Base-by-base conservation (phyloP, 2,888 invertebrate species). In the Rhorus exstirpatorius region DNA sequence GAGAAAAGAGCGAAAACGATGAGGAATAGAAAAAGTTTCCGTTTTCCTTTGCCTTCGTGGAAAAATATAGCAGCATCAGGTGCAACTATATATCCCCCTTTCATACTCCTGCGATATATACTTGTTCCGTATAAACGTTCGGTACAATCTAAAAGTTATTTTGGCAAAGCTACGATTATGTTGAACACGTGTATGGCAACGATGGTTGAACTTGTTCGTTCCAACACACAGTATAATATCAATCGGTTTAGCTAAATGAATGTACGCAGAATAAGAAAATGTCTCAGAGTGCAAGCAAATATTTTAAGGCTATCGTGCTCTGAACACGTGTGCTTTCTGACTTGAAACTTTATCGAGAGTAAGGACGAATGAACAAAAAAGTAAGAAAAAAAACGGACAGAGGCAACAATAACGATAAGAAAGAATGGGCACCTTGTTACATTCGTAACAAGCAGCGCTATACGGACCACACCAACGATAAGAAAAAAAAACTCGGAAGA, bases 21-120 rank as follows among this genome's bases (percentile, higher is more conserved):
- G 35, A 67, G 17, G 46, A 38, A 61, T 60, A 41, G 44, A 68
- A 79, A 51, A 72, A 79, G 38, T 61, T 68, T 65, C 61, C 24
- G 31, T 53, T 53, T 58, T 26, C 51, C 26, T 26, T 44, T 14
- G 17, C 53, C 35, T 7, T 14, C 17, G 19, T 31, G 17, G 17
- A 53, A 26, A 53, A 31, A n/a, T n/a, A n/a, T n/a, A n/a, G n/a
- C 61, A 14, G 44, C 65, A 61, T 14, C 71, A 49, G 65, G 19
- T 53, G 49, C 26, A 71, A 46, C 46, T n/a, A n/a, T n/a, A n/a
- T n/a, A n/a, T n/a, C n/a, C n/a, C n/a, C n/a, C n/a, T n/a, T n/a
- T n/a, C n/a, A n/a, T n/a, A n/a, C n/a, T n/a, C n/a, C n/a, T n/a
- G n/a, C n/a, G n/a, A n/a, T 71, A 31, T 46, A 53, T 67, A 35